Conservation (phyloP, 2,797 vertebrate genomes). For the Platyrinchus mystaceus region DNA sequence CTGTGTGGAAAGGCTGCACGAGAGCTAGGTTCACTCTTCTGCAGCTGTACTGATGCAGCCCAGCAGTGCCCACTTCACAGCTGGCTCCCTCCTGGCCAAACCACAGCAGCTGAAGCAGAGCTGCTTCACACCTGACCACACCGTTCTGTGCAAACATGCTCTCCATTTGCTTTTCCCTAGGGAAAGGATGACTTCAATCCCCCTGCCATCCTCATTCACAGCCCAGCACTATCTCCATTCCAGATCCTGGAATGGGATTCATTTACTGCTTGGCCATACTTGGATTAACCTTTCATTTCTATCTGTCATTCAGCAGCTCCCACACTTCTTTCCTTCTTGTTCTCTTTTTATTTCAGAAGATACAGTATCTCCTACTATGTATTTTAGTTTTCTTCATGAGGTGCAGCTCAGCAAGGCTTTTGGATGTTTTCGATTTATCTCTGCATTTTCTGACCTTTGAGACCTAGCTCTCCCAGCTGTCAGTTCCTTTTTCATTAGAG, state of each 20-base stretch:
- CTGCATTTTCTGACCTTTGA: constrained; percentile 12
- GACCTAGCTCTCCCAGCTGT: not conserved
- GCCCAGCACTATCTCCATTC: not conserved
- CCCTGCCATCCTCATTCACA: not conserved
- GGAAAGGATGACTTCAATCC: not conserved
- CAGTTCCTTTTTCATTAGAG: not conserved
- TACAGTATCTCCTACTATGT: not conserved
- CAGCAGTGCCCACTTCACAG: not conserved
- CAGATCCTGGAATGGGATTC: not conserved
- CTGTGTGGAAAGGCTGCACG: not conserved
- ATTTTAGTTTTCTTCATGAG: not conserved
- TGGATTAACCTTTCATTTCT: constrained; percentile 5
- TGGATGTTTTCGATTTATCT: not conserved
- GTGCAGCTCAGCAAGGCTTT: not conserved
- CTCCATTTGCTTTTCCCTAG: not conserved
- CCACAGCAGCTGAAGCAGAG: not conserved
- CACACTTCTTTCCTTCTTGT: not conserved
- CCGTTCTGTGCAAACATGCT: not conserved
- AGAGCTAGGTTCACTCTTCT: not conserved
- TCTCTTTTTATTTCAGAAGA: not conserved
- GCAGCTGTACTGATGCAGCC: accelerated
- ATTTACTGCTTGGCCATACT: not conserved
- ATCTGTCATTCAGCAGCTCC: not conserved
- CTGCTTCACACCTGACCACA: not conserved
- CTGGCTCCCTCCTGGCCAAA: not conserved